Evolutionary conservation across 2,113 vertebrate species (phyloP), one percentile per base, ranked within the genome.

Genomic region (Cricetomys ansorgei): DNA sequence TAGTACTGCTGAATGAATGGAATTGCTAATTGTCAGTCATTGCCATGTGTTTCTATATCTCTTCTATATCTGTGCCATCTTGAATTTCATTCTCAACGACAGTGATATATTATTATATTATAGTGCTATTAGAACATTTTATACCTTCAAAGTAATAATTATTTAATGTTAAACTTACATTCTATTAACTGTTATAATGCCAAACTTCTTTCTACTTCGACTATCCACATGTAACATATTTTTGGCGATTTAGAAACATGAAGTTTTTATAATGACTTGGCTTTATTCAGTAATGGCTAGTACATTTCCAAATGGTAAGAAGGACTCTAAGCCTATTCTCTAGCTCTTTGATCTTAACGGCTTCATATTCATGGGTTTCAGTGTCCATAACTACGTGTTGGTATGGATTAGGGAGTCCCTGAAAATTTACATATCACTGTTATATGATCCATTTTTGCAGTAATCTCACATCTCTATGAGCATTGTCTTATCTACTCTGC

Each of bases 341-440:
- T 43, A 88, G 21, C 4, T 73, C 17, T 84, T 88, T 79, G 23
- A 88, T 69, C 10, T 50, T 43, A 37, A 59, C 31, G 13, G 65
- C 7, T 6, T 57, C 75, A 65, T 72, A 79, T 37, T 50, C n/a
- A n/a, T 23, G 8, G 21, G 0, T 57, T 19, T 76, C 29, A 27
- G 3, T 72, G 50, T 25, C 23, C 19, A 87, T 80, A 55, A 37
- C 2, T 55, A 8, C 29, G 75, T 43, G 59, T 69, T 88, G 17
- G 8, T 72, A 72, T 31, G 64, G 7, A 21, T 69, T 73, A 69
- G 7, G 34, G 11, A 27, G 15, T 59, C 48, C 34, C 11, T 72
- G 55, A 0, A 11, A 15, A 7, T 7, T 5, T n/a, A 81, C 0
- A 4, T 83, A 29, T 43, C 4, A 79, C 37, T 70, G 16, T 0